Conservation (phyloP, 2,888 invertebrate genomes). For the Drosophila colorata region DNA sequence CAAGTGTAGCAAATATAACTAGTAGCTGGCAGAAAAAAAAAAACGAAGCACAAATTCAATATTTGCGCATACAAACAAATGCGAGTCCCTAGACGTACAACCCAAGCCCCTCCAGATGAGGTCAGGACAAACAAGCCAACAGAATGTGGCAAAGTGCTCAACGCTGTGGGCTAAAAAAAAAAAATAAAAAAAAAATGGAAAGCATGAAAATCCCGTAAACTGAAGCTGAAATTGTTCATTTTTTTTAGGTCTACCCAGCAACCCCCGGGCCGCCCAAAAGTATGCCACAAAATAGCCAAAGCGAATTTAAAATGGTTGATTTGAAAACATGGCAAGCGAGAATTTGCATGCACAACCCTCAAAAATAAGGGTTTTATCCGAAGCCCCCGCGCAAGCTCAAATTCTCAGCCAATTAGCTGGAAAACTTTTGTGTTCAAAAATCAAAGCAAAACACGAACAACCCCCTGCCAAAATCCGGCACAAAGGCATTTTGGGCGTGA, state of each 20-base stretch:
- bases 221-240: neutral
- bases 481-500: conserved; percentile 44
- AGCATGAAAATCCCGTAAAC: conserved; percentile 1
- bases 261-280: conserved; percentile 22
- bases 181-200: neutral
- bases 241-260: conserved; percentile 10
- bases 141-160: conserved; percentile 60
- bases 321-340: conserved; percentile 46
- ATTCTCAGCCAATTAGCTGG: conserved; percentile 58
- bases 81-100: conserved; percentile 45
- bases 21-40: conserved; percentile 17
- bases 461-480: neutral
- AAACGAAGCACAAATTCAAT: conserved; percentile 71
- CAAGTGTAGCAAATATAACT: conserved; percentile 51
- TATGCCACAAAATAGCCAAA: conserved; percentile 33
- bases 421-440: conserved; percentile 46
- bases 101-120: conserved; percentile 39
- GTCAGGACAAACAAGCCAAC: conserved; percentile 62
- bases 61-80: conserved; percentile 72
- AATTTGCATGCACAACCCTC: conserved; percentile 34
- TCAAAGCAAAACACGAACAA: conserved; percentile 54
- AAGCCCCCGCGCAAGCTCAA: conserved; percentile 13
- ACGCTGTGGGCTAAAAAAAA: conserved; percentile 28
- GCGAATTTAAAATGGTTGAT: conserved; percentile 61
- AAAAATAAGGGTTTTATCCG: neutral